These are phyloP conservation scores for Mugil cephalus DNA, from an alignment of 2,113 vertebrate species.

Conservation along the genomic window DNA sequence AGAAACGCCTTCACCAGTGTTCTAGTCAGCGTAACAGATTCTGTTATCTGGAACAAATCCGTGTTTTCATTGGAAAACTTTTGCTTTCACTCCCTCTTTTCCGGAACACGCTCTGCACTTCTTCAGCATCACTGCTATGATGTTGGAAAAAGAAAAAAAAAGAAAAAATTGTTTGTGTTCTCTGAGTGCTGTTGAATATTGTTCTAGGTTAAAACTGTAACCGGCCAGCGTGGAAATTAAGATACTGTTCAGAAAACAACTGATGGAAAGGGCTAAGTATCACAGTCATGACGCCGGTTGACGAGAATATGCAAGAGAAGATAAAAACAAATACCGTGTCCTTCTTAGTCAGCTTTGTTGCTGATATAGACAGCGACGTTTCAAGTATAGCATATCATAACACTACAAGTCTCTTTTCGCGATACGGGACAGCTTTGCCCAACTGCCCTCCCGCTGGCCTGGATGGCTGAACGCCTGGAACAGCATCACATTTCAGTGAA, in stretches of 20 bases:
- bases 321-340: neutral
- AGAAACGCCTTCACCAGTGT: too few relatives aligned
- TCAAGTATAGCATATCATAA: slow-evolving; percentile 19
- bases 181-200: slow-evolving; percentile 1
- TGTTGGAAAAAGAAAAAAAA: slow-evolving; percentile 9
- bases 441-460: slow-evolving; percentile 39
- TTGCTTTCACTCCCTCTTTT: too few relatives aligned
- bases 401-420: slow-evolving; percentile 10
- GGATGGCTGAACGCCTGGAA: slow-evolving; percentile 47
- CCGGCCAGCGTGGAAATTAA: slow-evolving; percentile 15
- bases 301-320: neutral
- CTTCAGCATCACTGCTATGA: neutral
- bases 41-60: neutral
- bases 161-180: neutral
- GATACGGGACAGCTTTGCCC: slow-evolving; percentile 43
- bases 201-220: slow-evolving; percentile 17
- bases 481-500: slow-evolving; percentile 46
- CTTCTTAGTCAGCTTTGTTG: neutral
- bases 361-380: slow-evolving; percentile 6
- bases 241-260: slow-evolving; percentile 2
- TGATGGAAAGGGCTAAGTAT: neutral
- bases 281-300: neutral
- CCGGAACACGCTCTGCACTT: neutral
- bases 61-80: neutral
- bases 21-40: too few relatives aligned